A percentile compares a stretch with the other conserved stretches of the same genome.
Evolutionary conservation across 2,888 invertebrate genomes (phyloP).

Genomic region (Pogonocherus hispidulus): DNA sequence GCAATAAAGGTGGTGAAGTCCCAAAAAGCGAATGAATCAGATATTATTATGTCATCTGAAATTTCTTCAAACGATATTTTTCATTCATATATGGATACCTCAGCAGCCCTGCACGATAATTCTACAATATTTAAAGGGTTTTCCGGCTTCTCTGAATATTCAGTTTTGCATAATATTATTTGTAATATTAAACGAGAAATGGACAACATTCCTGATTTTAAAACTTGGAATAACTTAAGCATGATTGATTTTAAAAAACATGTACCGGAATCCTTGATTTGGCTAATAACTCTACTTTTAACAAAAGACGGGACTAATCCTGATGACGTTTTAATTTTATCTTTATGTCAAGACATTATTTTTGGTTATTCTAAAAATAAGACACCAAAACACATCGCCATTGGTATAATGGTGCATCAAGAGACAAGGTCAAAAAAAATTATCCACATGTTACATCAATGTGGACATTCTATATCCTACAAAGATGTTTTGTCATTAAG

Average conservation of each 20-base stretch:
- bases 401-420: constrained; percentile 25
- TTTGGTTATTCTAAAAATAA: constrained; percentile 18
- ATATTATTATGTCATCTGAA: no score
- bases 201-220: no score
- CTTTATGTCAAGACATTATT: constrained; percentile 31
- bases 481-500: constrained; percentile 33
- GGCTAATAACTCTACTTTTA: background rate
- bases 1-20: no score
- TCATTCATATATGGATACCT: no score
- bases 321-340: background rate
- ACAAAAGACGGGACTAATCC: background rate
- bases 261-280: background rate
- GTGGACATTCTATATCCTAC: constrained; percentile 38
- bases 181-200: no score
- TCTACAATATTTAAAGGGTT: no score
- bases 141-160: no score
- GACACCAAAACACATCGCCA: constrained; percentile 29
- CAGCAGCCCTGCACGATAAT: no score
- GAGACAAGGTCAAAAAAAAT: constrained; percentile 35
- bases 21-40: no score
- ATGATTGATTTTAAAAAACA: constrained; percentile 2
- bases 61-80: no score
- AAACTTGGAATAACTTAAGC: no score
- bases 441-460: constrained; percentile 32
- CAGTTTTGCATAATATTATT: no score